A percentile compares a stretch with the other conserved stretches of the same genome.
Conservation (phyloP, 2,797 vertebrate species). For the Channallabes apus region DNA sequence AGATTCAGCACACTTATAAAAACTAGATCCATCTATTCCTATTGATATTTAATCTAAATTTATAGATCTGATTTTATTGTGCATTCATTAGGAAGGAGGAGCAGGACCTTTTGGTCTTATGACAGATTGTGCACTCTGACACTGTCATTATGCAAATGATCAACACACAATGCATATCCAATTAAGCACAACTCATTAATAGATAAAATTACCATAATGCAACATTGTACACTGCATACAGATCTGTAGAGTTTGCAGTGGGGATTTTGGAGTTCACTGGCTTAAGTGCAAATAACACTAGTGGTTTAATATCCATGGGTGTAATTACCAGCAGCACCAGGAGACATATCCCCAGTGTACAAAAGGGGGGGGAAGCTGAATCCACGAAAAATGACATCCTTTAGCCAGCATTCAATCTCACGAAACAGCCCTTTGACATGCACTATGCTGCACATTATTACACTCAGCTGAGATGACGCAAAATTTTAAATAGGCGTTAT, state of each 20-base stretch:
- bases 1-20: background rate
- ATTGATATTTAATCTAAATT: background rate
- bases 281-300: background rate
- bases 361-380: too few relatives aligned
- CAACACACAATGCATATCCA: slow-evolving; percentile 64
- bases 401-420: too few relatives aligned
- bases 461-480: too few relatives aligned
- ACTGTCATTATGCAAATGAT: slow-evolving; percentile 66
- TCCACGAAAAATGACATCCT: too few relatives aligned
- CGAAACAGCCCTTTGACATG: too few relatives aligned
- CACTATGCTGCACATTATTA: too few relatives aligned
- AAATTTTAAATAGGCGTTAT: too few relatives aligned
- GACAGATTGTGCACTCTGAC: slow-evolving; percentile 62
- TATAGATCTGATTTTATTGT: slow-evolving; percentile 41
- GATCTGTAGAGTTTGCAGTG: background rate
- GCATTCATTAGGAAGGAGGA: slow-evolving; percentile 62
- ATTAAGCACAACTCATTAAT: slow-evolving; percentile 70
- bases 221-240: slow-evolving; percentile 18
- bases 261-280: background rate
- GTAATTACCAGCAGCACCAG: too few relatives aligned
- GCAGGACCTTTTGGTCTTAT: slow-evolving; percentile 65
- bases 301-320: too few relatives aligned
- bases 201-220: slow-evolving; percentile 54
- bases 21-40: background rate
- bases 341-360: too few relatives aligned